phyloP scores from a whole-genome alignment of 2,797 vertebrate genomes.

The Mastacembelus armatus region DNA sequence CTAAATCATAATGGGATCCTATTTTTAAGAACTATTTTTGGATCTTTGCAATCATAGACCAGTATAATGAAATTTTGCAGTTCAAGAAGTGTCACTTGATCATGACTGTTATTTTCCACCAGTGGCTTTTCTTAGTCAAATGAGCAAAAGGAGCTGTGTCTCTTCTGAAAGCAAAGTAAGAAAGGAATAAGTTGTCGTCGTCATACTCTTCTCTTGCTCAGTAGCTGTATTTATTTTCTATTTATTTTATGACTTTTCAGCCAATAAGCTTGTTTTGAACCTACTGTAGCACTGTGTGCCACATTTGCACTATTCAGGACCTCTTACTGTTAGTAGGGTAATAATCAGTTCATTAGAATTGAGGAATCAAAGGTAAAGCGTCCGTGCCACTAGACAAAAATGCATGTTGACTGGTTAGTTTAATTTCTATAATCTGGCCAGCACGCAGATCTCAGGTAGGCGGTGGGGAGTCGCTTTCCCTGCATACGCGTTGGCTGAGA shows the following conservation, averaged over 20 bases:
- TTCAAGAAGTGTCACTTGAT: background rate
- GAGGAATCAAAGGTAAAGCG: slow-evolving; percentile 20
- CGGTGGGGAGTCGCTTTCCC: slow-evolving; percentile 8
- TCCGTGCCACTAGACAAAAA: slow-evolving; percentile 37
- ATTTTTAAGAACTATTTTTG: slow-evolving; percentile 7
- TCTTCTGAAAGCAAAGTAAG: slow-evolving; percentile 20
- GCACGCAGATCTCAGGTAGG: slow-evolving; percentile 29
- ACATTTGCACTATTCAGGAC: slow-evolving; percentile 25
- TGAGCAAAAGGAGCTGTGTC: slow-evolving; percentile 9
- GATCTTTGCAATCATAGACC: slow-evolving; percentile 4
- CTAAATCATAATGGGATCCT: slow-evolving; percentile 10
- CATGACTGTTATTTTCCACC: slow-evolving; percentile 6
- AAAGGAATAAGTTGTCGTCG: no score
- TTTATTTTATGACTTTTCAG: slow-evolving; percentile 12
- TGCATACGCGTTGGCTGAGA: slow-evolving; percentile 41
- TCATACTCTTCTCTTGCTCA: slow-evolving; percentile 5
- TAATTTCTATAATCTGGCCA: slow-evolving; percentile 52
- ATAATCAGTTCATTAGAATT: slow-evolving; percentile 29
- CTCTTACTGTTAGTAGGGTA: background rate
- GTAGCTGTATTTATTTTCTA: slow-evolving; percentile 35
- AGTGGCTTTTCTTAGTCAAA: slow-evolving; percentile 34
- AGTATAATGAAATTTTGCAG: slow-evolving; percentile 11
- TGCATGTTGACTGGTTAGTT: slow-evolving; percentile 50
- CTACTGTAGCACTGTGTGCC: background rate
- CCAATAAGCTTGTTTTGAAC: slow-evolving; percentile 6